Evolutionary conservation across 2,797 vertebrate genomes (phyloP).

Genomic region (Eleutherodactylus coqui): DNA sequence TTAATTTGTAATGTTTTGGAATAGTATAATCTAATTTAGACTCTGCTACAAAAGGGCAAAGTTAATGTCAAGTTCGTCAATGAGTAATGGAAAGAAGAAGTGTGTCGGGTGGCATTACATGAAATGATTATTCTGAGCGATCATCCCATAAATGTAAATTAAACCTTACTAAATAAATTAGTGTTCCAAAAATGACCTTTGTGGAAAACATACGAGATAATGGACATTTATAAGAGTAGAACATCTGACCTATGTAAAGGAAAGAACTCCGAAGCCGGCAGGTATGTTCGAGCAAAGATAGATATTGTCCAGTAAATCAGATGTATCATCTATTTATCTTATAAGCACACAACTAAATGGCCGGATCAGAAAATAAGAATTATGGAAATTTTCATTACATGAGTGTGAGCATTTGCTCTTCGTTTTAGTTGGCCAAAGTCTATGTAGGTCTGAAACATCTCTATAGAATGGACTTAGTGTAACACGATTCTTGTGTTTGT

Average conservation of each 20-base stretch:
- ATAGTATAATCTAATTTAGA: constrained; percentile 58
- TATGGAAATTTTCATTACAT: not conserved
- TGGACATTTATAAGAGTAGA: constrained; percentile 1
- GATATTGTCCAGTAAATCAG: not conserved
- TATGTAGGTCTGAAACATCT: not conserved
- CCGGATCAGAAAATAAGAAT: not conserved
- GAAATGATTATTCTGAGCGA: constrained; percentile 25
- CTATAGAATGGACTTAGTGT: not conserved
- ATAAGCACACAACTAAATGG: not conserved
- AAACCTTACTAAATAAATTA: constrained; percentile 18
- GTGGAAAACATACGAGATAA: not conserved
- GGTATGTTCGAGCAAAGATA: not conserved
- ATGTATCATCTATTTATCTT: too few relatives aligned
- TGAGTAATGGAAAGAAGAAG: constrained; percentile 37
- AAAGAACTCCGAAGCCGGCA: not conserved
- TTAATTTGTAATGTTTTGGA: constrained; percentile 63
- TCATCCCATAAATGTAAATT: constrained; percentile 21
- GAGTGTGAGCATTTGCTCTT: not conserved
- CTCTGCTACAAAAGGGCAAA: constrained; percentile 53
- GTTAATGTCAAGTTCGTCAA: constrained; percentile 49
- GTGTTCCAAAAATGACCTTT: constrained; percentile 13
- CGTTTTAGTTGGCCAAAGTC: not conserved
- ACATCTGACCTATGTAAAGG: not conserved
- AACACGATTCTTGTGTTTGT: not conserved
- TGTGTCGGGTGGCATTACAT: not conserved